Percentiles rank a stretch among this genome's conserved stretches.
Evolutionary conservation across 2,113 vertebrate genomes (phyloP).

Genomic region (Strix aluco): DNA sequence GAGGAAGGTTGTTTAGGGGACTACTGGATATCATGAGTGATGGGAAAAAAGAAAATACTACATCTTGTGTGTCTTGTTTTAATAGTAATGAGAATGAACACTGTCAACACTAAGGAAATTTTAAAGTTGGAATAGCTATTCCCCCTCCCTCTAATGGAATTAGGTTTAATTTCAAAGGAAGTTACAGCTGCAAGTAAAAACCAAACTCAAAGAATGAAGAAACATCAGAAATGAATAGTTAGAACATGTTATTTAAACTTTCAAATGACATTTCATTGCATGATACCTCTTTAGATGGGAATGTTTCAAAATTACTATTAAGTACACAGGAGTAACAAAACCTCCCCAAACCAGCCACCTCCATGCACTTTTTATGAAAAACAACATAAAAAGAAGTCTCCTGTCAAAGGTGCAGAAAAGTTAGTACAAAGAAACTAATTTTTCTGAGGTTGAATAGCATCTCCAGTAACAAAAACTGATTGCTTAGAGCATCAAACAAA

Average conservation of each 20-base stretch:
- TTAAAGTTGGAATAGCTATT: background rate
- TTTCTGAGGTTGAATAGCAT: background rate
- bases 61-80: background rate
- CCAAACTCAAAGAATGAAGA: background rate
- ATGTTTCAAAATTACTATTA: background rate
- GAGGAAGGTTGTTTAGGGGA: background rate
- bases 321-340: background rate
- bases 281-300: background rate
- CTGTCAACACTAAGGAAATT: background rate
- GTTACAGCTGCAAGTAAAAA: background rate
- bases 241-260: background rate
- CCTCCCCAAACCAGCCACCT: background rate
- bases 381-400: background rate
- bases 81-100: background rate
- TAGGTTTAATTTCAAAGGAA: background rate
- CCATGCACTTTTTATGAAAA: background rate
- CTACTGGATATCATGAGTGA: background rate
- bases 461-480: conserved; percentile 35
- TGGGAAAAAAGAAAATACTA: background rate
- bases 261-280: background rate
- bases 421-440: background rate
- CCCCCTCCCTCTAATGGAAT: background rate
- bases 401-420: background rate
- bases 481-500: conserved; percentile 37
- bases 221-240: background rate